Conservation (phyloP, 2,113 vertebrate genomes). For the Apteryx owenii region DNA sequence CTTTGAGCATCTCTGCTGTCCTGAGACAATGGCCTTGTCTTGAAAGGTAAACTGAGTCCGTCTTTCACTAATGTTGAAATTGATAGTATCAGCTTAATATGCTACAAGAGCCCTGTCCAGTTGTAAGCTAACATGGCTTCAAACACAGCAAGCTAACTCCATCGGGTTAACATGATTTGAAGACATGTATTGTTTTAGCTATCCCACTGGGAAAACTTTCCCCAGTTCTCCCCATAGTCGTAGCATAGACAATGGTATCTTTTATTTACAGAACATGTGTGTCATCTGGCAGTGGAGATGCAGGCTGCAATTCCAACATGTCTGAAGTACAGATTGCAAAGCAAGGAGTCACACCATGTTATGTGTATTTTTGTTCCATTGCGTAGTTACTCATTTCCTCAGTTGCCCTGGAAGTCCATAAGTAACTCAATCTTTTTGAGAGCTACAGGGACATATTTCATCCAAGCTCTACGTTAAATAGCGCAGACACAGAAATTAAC, state of each 20-base stretch:
- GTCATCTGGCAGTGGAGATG: not conserved
- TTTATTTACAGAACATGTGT: slow-evolving; percentile 1
- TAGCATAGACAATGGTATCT: not conserved
- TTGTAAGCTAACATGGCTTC: not conserved
- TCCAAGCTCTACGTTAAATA: slow-evolving; percentile 11
- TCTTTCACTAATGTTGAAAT: not conserved
- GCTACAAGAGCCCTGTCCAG: not conserved
- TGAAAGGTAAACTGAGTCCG: not conserved
- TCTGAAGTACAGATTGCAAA: not conserved
- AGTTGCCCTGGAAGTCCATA: not conserved
- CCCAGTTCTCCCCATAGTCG: not conserved
- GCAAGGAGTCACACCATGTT: not conserved
- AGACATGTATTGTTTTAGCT: not conserved
- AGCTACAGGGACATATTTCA: slow-evolving; percentile 4
- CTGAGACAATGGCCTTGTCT: not conserved
- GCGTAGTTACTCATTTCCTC: not conserved
- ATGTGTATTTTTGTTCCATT: not conserved
- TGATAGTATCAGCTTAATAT: not conserved
- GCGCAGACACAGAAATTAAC: slow-evolving; percentile 25
- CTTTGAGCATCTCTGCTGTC: not conserved
- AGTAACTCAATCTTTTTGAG: slow-evolving; percentile 30
- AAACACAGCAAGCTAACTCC: not conserved
- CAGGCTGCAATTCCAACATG: not conserved
- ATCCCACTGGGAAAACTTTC: not conserved
- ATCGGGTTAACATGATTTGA: not conserved